Base-by-base conservation (phyloP, 2,888 invertebrate species). In the Caenorhabditis wallacei region DNA sequence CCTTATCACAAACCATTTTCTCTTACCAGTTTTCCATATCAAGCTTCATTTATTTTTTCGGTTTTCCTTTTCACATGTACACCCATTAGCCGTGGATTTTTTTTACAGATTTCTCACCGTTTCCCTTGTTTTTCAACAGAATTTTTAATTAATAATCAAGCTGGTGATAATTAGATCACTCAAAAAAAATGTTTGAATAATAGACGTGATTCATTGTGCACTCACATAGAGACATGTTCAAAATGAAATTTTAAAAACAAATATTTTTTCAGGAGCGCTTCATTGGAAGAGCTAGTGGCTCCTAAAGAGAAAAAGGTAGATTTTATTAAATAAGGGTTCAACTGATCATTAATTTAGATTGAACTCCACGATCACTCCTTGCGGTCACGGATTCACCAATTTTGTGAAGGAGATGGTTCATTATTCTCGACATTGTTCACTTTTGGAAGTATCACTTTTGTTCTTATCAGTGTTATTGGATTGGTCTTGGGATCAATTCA, bases 401-500 rank as follows among this genome's bases (percentile, higher is more conserved):
- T 90, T 57, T 88, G 87, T 79, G 90, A 90, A 61, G 90, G 90
- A 8, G 90, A 90, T 72, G 89, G 89, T 0, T 84, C 88, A 4
- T 46, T 87, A 11, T 70, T 84, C 13, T 90, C 90, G 4, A 88
- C 88, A 8, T 63, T 90, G 22, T 91, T 90, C 84, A 89, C 89
- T 2, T 86, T 88, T 57, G 84, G 88, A 56, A 88, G 88, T 63
- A 91, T 90, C 59, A 87, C 87, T 35, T 90, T 90, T 84, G 90
- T 90, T 0, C 80, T 90, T 3, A 86, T 90, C 63, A 90, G 90
- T 18, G 90, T 90, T 11, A 84, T 89, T 35, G 90, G 90, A 26
- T 83, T 90, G 24, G 88, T 90, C 3, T 71, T 90, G n/a, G 90
- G 90, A 13, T 89, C 89, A 1, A 89, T 90, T 61, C 88, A 89